These are phyloP conservation scores for Astur gentilis DNA, from an alignment of 2,113 vertebrate genomes.

Conservation along the genomic window DNA sequence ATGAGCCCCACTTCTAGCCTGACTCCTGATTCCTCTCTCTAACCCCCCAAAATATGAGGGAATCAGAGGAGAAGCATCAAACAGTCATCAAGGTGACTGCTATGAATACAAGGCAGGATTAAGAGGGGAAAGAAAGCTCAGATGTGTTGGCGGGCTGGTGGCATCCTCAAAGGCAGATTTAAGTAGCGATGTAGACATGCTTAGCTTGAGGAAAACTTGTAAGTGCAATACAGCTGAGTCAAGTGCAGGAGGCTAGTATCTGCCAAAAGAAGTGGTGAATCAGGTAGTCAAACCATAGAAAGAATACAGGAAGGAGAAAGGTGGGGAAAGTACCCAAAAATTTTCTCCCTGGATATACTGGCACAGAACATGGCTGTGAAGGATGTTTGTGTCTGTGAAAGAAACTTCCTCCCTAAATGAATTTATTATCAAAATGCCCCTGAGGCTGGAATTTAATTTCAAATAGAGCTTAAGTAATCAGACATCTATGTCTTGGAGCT, in stretches of 20 bases:
- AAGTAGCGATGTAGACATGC: background rate
- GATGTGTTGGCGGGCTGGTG: background rate
- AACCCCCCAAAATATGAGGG: background rate
- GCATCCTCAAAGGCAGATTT: background rate
- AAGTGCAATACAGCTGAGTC: conserved; percentile 3
- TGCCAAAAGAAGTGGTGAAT: conserved; percentile 12
- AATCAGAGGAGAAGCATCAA: background rate
- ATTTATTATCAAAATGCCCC: conserved; percentile 66
- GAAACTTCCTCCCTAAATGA: conserved; percentile 51
- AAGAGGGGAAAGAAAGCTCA: background rate
- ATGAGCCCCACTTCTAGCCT: background rate
- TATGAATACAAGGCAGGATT: background rate
- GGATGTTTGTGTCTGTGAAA: conserved; percentile 39
- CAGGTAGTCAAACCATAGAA: background rate
- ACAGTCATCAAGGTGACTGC: background rate
- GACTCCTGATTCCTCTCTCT: background rate
- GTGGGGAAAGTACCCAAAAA: conserved; percentile 44
- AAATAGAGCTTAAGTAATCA: conserved; percentile 67
- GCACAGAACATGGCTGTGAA: background rate
- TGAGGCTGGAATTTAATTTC: conserved; percentile 70
- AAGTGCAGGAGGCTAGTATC: background rate
- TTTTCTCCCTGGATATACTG: background rate
- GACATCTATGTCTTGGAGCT: conserved; percentile 65
- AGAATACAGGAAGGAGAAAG: background rate
- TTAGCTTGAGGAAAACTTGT: conserved; percentile 19